These are phyloP conservation scores for Morpho achilles DNA, from an alignment of 2,888 invertebrate species.

Conservation along the genomic window DNA sequence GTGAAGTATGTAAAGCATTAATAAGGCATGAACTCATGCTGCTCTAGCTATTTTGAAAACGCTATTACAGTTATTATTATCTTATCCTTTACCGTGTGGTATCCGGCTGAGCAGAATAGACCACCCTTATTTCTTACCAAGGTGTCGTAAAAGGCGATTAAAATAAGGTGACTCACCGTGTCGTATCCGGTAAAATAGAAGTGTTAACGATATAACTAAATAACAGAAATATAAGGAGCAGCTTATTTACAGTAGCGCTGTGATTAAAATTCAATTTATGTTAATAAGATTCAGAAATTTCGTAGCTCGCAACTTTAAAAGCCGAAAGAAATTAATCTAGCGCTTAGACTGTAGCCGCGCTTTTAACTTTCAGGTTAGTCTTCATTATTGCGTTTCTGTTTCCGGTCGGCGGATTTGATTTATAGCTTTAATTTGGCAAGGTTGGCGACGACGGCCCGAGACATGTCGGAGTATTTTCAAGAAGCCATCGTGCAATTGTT, in stretches of 20 bases:
- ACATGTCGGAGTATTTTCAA: conserved; percentile 79
- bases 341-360: conserved; percentile 41
- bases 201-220: background rate
- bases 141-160: too few species aligned
- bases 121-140: too few species aligned
- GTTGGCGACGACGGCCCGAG: conserved; percentile 76
- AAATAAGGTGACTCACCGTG: too few species aligned
- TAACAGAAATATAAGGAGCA: background rate
- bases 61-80: too few species aligned
- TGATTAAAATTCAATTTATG: conserved; percentile 12
- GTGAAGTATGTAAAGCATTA: too few species aligned
- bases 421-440: conserved; percentile 77
- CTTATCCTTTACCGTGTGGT: too few species aligned
- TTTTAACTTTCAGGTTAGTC: conserved; percentile 51
- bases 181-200: too few species aligned
- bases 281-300: conserved; percentile 10
- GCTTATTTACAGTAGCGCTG: conserved; percentile 10
- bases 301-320: conserved; percentile 4
- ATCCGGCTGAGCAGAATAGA: too few species aligned
- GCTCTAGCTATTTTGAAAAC: too few species aligned
- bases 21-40: too few species aligned
- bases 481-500: conserved; percentile 78
- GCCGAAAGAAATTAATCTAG: conserved; percentile 48
- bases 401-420: conserved; percentile 73
- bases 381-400: conserved; percentile 72